Percentiles rank a stretch among this genome's conserved stretches.
Evolutionary conservation across 1,140 invertebrate species (phyloP).

Genomic region (Drosophila nannoptera): DNA sequence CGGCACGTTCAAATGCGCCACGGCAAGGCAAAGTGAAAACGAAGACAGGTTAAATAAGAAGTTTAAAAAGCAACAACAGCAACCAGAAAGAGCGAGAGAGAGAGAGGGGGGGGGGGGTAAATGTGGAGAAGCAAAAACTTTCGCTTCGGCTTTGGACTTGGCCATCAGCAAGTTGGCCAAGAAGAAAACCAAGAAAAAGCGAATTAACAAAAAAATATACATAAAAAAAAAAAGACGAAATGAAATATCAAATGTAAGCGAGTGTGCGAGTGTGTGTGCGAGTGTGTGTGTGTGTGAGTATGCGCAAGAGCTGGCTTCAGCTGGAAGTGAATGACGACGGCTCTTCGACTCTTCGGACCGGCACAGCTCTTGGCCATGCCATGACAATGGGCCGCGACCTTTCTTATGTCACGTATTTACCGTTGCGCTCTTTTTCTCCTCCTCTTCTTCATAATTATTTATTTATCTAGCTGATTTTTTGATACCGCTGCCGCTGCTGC

Average conservation of each 20-base stretch:
- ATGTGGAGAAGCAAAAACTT: constrained; percentile 55
- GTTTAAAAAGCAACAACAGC: constrained; percentile 6
- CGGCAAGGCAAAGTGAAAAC: constrained; percentile 46
- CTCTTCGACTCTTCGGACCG: neutral
- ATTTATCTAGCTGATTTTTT: constrained; percentile 3
- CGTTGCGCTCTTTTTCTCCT: neutral
- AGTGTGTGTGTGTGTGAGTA: constrained; percentile 4
- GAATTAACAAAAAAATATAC: constrained; percentile 17
- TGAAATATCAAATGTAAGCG: neutral
- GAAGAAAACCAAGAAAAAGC: constrained; percentile 24
- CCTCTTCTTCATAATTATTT: neutral
- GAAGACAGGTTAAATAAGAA: constrained; percentile 68
- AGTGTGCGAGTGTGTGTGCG: neutral
- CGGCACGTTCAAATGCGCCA: constrained; percentile 39
- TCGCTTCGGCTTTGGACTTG: constrained; percentile 72
- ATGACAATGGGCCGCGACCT: constrained; percentile 53
- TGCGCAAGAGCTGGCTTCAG: constrained; percentile 2
- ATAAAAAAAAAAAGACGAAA: constrained; percentile 1
- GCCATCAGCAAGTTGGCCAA: constrained; percentile 43
- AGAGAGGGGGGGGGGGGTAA: neutral
- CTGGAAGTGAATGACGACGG: constrained; percentile 35
- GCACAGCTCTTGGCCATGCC: constrained; percentile 18
- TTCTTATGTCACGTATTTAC: constrained; percentile 67
- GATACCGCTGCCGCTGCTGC: too few species aligned
- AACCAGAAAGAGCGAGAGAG: too few species aligned